A percentile compares a stretch with the other conserved stretches of the same genome.
Evolutionary conservation across 2,797 vertebrate genomes (phyloP).

Genomic region (Lutjanus campechanus): DNA sequence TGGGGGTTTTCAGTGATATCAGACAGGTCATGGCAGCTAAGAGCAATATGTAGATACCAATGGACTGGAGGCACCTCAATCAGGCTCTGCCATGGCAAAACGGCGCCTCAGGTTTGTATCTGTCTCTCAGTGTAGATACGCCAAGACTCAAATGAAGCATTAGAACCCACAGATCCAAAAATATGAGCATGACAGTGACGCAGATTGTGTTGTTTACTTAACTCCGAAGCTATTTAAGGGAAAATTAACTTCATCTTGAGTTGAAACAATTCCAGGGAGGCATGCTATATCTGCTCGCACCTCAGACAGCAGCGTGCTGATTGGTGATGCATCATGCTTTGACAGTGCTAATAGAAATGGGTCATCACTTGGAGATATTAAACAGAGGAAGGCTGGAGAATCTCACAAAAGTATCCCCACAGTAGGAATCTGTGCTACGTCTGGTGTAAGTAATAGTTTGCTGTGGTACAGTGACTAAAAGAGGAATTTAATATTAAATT

Average conservation of each 20-base stretch:
- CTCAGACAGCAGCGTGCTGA: conserved; percentile 18
- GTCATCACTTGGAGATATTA: conserved; percentile 29
- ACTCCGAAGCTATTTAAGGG: conserved; percentile 49
- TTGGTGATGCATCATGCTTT: conserved; percentile 22
- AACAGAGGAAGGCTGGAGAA: neutral
- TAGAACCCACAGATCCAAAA: conserved; percentile 35
- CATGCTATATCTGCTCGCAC: neutral
- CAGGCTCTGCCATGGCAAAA: conserved; percentile 29
- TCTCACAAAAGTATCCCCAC: neutral
- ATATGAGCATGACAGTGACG: conserved; percentile 47
- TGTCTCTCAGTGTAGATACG: conserved; percentile 30
- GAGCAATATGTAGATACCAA: conserved; percentile 25
- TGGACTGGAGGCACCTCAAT: conserved; percentile 15
- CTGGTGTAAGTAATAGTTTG: neutral
- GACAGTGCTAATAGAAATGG: conserved; percentile 10
- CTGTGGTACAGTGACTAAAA: neutral
- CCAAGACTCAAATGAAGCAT: conserved; percentile 39
- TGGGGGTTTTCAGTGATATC: conserved; percentile 1
- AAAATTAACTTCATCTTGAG: conserved; percentile 42
- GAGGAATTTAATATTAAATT: neutral
- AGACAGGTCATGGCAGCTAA: conserved; percentile 11
- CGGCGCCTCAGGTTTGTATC: conserved; percentile 36
- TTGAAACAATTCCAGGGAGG: conserved; percentile 25
- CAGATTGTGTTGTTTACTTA: conserved; percentile 53
- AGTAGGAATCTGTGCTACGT: neutral